Percentiles rank a stretch among this genome's conserved stretches.
Evolutionary conservation across 2,113 vertebrate species (phyloP).

Genomic region (Sphyrna mokarran): DNA sequence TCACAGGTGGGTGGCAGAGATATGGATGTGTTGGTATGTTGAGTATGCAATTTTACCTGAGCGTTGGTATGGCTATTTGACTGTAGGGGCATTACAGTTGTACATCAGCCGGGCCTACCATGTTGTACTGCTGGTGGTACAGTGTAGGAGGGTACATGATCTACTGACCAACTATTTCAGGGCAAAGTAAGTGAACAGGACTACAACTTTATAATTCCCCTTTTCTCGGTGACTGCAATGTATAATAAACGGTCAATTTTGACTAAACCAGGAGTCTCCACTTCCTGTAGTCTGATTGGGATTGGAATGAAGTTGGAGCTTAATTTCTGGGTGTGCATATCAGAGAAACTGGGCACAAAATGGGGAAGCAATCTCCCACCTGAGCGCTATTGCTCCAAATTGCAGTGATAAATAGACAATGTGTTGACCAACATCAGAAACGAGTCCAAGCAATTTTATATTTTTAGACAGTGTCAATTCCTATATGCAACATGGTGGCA

Average conservation of each 20-base stretch:
- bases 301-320: not conserved
- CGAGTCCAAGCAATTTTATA: not conserved
- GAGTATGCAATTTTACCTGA: too few species aligned
- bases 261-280: not conserved
- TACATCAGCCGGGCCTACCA: not conserved
- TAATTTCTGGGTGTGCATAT: not conserved
- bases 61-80: not conserved
- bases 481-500: too few species aligned
- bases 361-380: not conserved
- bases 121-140: not conserved
- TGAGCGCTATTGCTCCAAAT: not conserved
- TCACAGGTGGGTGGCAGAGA: not conserved
- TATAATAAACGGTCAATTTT: not conserved
- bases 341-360: not conserved
- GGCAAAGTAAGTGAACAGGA: not conserved
- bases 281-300: not conserved
- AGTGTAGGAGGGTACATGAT: not conserved
- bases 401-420: not conserved
- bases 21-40: not conserved
- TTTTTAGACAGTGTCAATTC: not conserved
- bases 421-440: not conserved
- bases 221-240: not conserved
- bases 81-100: not conserved
- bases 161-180: not conserved
- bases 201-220: not conserved